Evolutionary conservation across 1,140 invertebrate genomes (phyloP).

Genomic region (Heliconius eleuchia): DNA sequence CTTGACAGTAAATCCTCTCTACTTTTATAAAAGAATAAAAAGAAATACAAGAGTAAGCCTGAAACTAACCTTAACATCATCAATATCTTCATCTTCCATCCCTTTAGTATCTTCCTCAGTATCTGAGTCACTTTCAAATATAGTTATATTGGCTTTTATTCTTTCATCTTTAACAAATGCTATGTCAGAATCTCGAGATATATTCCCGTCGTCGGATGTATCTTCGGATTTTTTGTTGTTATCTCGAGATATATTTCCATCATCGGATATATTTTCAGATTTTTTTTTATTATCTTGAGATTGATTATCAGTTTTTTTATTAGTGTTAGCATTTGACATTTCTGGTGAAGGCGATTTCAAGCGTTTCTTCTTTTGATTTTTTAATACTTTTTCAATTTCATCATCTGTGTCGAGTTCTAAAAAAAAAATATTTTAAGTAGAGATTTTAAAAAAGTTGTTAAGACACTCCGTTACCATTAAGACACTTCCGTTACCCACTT

Average conservation of each 20-base stretch:
- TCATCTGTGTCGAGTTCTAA: constrained; percentile 80
- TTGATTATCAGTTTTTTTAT: neutral
- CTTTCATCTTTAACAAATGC: constrained; percentile 50
- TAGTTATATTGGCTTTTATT: constrained; percentile 18
- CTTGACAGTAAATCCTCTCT: too few relatives aligned
- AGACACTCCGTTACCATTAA: too few relatives aligned
- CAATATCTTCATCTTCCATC: constrained; percentile 5
- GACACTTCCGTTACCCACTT: too few relatives aligned
- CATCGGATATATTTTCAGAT: neutral
- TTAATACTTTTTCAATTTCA: constrained; percentile 76
- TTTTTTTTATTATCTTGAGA: neutral
- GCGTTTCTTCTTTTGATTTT: constrained; percentile 18
- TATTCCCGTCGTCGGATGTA: neutral
- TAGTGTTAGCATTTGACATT: neutral
- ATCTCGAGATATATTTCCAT: neutral
- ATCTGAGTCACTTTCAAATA: constrained; percentile 27
- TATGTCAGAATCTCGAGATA: constrained; percentile 39
- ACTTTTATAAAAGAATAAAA: neutral
- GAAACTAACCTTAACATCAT: constrained; percentile 18
- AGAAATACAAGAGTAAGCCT: neutral
- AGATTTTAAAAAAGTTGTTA: too few relatives aligned
- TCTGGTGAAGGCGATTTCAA: constrained; percentile 1
- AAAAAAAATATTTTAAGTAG: neutral
- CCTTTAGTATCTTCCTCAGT: constrained; percentile 18
- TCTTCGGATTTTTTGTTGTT: neutral